Base-by-base conservation (phyloP, 2,797 vertebrate genomes). In the Sebastes matsubarae region DNA sequence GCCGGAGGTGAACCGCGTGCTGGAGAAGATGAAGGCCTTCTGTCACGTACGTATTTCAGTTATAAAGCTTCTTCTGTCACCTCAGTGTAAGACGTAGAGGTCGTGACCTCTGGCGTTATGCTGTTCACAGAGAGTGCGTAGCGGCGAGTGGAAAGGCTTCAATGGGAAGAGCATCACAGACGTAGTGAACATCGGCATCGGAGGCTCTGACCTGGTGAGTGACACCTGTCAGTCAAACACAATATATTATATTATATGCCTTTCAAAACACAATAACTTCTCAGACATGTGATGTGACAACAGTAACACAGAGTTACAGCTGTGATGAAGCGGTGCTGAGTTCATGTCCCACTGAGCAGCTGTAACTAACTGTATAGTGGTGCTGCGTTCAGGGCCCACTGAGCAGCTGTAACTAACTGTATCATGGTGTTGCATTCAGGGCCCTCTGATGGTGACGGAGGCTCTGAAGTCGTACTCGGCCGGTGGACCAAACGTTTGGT, bases 361-460 rank as follows among this genome's bases (percentile, higher is more conserved):
- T n/a, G 18, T 54, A 7, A 54, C 34, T 36, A 36, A 32, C 50
- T 54, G 22, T 18, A 25, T 58, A 0, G 55, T 27, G 22, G 55
- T 58, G 58, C 0, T 60, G 59, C 18, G 0, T 61, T 61, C 59
- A 61, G 30, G 59, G 20, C 18, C 58, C 29, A 2, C 29, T 61
- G 59, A 58, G 3, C 46, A 18, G 46, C 18, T 50, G 46, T 50
- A 50, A 50, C 14, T 32, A 3, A 14, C 13, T 25, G 22, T 42
- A 42, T 54, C 27, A 1, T 64, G 61, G 61, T 64, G 65, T 6
- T 52, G 50, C 46, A 4, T 68, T 68, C 50, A 68, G 98, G 98
- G 98, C 5, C 98, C 98, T 42, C 95, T 99, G 88, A 99, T 99
- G 98, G 98, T 99, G 76, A 99, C 98, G 0, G 98, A 99, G 95